Percentiles rank a stretch among this genome's conserved stretches.
These are phyloP conservation scores for Thamnaconus septentrionalis DNA, from an alignment of 2,113 vertebrate species.

Conservation along the genomic window DNA sequence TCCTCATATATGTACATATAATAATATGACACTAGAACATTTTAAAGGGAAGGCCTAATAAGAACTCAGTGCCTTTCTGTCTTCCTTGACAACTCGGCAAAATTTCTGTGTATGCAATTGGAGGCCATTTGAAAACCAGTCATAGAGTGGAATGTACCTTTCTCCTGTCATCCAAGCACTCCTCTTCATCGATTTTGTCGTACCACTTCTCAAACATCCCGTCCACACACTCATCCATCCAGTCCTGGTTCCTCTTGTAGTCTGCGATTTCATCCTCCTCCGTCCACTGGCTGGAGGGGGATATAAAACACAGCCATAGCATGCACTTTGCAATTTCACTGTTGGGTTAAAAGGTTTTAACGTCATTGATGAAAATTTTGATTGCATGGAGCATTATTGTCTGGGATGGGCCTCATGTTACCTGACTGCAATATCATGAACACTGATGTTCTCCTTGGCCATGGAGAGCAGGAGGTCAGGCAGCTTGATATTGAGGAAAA, in stretches of 20 bases:
- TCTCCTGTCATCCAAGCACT: slow-evolving; percentile 86
- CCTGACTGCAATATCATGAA: slow-evolving; percentile 91
- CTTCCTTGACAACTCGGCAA: no score
- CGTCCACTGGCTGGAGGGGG: slow-evolving; percentile 86
- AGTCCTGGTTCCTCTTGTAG: slow-evolving; percentile 94
- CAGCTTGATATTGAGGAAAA: slow-evolving; percentile 88
- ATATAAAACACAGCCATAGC: slow-evolving; percentile 12
- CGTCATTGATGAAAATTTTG: no score
- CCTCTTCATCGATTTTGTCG: slow-evolving; percentile 92
- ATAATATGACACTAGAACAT: no score
- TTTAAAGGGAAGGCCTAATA: no score
- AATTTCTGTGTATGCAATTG: no score
- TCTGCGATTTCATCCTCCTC: slow-evolving; percentile 95
- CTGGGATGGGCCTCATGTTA: slow-evolving; percentile 47
- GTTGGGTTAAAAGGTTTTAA: not conserved
- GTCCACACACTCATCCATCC: slow-evolving; percentile 98
- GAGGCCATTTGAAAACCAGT: not conserved
- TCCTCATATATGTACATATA: no score
- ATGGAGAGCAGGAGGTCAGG: slow-evolving; percentile 89
- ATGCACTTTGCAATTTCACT: not conserved
- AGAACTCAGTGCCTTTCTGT: no score
- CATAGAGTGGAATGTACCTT: slow-evolving; percentile 77
- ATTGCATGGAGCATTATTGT: not conserved
- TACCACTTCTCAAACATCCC: slow-evolving; percentile 97
- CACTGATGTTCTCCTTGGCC: slow-evolving; percentile 94